phyloP scores from a whole-genome alignment of 2,113 vertebrate genomes.

The Theristicus caerulescens region DNA sequence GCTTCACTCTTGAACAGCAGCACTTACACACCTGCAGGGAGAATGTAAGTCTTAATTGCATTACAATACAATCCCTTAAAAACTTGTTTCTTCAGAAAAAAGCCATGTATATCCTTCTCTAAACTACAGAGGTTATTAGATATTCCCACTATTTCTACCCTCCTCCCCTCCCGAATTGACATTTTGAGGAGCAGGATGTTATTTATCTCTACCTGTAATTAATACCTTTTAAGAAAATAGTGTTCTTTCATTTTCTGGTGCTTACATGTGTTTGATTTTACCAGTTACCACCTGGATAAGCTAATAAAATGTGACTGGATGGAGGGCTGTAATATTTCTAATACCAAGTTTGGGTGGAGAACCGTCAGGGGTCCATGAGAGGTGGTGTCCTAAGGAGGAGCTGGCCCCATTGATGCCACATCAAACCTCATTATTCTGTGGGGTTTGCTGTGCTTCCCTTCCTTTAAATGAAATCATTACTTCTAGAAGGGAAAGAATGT shows the following conservation, averaged over 20 bases:
- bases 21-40: background rate
- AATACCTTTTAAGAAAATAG: background rate
- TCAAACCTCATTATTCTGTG: background rate
- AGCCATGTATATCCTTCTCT: background rate
- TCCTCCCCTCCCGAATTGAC: background rate
- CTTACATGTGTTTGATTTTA: background rate
- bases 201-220: background rate
- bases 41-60: background rate
- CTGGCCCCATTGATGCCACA: accelerated
- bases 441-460: background rate
- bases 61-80: background rate
- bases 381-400: background rate
- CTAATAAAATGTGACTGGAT: background rate
- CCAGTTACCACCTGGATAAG: background rate
- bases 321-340: accelerated
- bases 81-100: background rate
- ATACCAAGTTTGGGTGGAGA: background rate
- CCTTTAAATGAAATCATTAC: background rate
- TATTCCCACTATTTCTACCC: background rate
- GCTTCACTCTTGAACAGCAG: background rate
- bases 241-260: background rate
- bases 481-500: background rate
- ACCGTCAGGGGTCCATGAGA: background rate
- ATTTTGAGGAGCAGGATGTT: background rate
- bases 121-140: background rate